Evolutionary conservation across 2,797 vertebrate genomes (phyloP).

Genomic region (Pangasius krempfi): DNA sequence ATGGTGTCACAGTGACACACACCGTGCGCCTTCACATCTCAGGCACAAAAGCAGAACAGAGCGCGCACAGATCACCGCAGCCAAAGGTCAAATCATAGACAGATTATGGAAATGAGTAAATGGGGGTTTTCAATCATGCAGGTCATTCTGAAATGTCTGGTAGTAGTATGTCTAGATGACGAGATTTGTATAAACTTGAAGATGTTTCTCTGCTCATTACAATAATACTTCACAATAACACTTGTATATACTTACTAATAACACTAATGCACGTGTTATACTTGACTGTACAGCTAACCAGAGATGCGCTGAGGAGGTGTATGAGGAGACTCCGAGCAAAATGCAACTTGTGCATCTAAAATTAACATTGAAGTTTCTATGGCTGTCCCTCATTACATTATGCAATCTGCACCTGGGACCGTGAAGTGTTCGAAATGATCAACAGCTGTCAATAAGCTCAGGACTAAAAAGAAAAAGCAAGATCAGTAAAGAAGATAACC

Average conservation of each 20-base stretch:
- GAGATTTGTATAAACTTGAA: constrained; percentile 6
- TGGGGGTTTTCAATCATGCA: background rate
- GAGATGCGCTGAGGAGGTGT: background rate
- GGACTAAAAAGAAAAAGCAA: background rate
- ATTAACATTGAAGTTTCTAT: background rate
- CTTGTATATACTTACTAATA: background rate
- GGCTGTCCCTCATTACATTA: too few species aligned
- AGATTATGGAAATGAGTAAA: constrained; percentile 34
- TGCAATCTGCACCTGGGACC: too few species aligned
- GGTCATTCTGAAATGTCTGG: constrained; percentile 4
- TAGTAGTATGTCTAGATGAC: background rate
- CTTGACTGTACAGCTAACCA: background rate
- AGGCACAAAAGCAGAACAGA: constrained; percentile 48
- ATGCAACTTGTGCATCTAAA: background rate
- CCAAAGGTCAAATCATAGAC: constrained; percentile 35
- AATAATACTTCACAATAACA: background rate
- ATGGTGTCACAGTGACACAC: constrained; percentile 53
- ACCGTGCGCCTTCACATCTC: constrained; percentile 50
- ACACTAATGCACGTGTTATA: background rate
- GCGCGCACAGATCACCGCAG: constrained; percentile 11
- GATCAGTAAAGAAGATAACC: background rate
- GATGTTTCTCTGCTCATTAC: background rate
- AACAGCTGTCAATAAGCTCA: background rate
- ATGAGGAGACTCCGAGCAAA: background rate
- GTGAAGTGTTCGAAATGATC: background rate